These are phyloP conservation scores for Bursaphelenchus mucronatus DNA, from an alignment of 1,140 invertebrate genomes.

Conservation along the genomic window DNA sequence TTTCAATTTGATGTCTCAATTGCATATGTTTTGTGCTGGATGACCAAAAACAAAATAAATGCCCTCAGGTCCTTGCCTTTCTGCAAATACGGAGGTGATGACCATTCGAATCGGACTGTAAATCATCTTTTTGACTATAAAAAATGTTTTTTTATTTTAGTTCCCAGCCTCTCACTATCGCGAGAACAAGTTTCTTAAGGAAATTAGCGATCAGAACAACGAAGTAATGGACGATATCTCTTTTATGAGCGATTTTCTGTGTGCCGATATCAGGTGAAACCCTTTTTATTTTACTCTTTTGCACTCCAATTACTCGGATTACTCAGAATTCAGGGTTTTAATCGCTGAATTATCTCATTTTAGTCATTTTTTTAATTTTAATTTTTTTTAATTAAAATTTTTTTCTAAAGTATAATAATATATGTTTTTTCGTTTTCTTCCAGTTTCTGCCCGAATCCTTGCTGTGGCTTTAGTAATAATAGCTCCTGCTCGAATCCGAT, in stretches of 20 bases:
- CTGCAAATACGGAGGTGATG: neutral
- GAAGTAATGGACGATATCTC: slow-evolving; percentile 9
- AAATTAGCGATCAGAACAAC: neutral
- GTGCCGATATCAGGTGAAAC: slow-evolving; percentile 10
- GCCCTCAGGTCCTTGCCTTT: neutral
- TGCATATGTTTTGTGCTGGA: slow-evolving; percentile 24
- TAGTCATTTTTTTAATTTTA: neutral
- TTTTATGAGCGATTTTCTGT: neutral
- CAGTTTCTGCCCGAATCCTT: slow-evolving; percentile 21
- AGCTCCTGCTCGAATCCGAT: slow-evolving; percentile 1
- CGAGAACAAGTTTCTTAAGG: neutral
- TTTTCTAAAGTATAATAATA: neutral
- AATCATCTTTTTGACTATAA: neutral
- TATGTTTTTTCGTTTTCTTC: neutral
- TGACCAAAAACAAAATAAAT: slow-evolving; percentile 14
- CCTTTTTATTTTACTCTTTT: too few relatives aligned
- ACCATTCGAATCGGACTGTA: neutral
- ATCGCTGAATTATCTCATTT: neutral
- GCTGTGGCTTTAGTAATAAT: slow-evolving; percentile 10
- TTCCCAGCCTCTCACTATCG: slow-evolving; percentile 1
- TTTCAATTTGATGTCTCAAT: slow-evolving; percentile 23
- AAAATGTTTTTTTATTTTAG: neutral
- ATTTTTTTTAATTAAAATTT: too few relatives aligned
- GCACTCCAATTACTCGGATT: too few relatives aligned
- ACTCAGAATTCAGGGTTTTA: too few relatives aligned